Percentiles rank a stretch among this genome's conserved stretches.
These are phyloP conservation scores for Vanessa atalanta DNA, from an alignment of 1,140 invertebrate genomes.

Conservation along the genomic window DNA sequence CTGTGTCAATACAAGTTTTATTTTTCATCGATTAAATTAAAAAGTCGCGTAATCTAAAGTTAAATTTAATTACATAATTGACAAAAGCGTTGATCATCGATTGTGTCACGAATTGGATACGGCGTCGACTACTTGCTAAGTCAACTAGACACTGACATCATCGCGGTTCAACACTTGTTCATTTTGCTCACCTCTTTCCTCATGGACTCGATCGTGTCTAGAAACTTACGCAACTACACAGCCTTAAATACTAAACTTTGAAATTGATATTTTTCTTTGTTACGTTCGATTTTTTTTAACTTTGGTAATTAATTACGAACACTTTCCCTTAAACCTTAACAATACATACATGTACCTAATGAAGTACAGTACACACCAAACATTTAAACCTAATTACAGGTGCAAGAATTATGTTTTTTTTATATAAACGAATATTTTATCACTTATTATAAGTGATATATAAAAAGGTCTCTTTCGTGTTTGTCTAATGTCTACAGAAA, in stretches of 20 bases:
- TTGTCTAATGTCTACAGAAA: neutral
- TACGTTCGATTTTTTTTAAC: neutral
- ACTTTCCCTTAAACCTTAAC: neutral
- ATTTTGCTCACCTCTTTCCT: conserved; percentile 35
- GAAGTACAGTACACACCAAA: neutral
- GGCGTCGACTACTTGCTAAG: conserved; percentile 43
- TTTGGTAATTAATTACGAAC: neutral
- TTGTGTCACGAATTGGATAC: conserved; percentile 52
- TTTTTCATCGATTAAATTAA: no score
- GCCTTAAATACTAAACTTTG: neutral
- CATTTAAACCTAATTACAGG: neutral
- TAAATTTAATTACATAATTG: conserved; percentile 25
- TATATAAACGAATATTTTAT: neutral
- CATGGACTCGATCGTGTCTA: neutral
- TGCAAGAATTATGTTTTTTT: no score
- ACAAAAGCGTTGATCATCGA: conserved; percentile 20
- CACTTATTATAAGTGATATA: neutral
- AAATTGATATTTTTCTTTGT: neutral
- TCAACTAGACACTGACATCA: conserved; percentile 52
- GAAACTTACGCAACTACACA: neutral
- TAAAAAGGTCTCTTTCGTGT: neutral
- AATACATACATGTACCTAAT: neutral
- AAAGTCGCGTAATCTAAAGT: neutral
- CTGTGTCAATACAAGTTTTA: no score
- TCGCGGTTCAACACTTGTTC: conserved; percentile 40